Percentiles rank a stretch among this genome's conserved stretches.
These are phyloP conservation scores for Erinaceus europaeus DNA, from an alignment of 2,113 vertebrate species.

Conservation along the genomic window DNA sequence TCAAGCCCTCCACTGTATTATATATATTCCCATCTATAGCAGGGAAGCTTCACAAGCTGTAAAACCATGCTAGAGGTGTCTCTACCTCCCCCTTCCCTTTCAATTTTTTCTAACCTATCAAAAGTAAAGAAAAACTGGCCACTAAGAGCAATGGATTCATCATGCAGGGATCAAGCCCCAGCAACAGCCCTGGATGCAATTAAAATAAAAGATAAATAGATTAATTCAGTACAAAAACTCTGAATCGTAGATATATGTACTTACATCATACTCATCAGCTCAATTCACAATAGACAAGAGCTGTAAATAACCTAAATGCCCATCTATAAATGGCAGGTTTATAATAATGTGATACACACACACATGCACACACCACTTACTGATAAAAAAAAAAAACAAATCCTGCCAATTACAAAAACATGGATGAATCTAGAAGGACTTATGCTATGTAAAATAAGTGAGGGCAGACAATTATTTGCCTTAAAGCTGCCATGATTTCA, in stretches of 20 bases:
- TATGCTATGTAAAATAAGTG: neutral
- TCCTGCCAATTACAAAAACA: neutral
- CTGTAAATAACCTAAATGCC: neutral
- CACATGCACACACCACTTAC: neutral
- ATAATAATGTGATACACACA: neutral
- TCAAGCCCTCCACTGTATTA: no score
- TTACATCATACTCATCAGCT: neutral
- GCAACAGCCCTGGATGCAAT: no score
- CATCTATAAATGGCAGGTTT: neutral
- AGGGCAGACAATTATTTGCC: neutral
- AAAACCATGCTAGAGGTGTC: no score
- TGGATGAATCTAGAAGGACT: neutral
- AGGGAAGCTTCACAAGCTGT: no score
- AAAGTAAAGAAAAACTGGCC: no score
- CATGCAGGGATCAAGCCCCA: no score
- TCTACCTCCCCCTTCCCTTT: no score
- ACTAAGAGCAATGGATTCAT: no score
- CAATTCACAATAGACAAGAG: neutral
- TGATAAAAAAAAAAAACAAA: neutral
- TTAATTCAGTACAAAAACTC: neutral
- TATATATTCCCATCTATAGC: no score
- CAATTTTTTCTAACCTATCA: no score
- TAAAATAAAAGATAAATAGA: no score
- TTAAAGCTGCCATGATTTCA: no score
- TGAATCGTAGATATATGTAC: neutral